phyloP scores from a whole-genome alignment of 2,888 invertebrate genomes.

The Ferdinandea cuprea region DNA sequence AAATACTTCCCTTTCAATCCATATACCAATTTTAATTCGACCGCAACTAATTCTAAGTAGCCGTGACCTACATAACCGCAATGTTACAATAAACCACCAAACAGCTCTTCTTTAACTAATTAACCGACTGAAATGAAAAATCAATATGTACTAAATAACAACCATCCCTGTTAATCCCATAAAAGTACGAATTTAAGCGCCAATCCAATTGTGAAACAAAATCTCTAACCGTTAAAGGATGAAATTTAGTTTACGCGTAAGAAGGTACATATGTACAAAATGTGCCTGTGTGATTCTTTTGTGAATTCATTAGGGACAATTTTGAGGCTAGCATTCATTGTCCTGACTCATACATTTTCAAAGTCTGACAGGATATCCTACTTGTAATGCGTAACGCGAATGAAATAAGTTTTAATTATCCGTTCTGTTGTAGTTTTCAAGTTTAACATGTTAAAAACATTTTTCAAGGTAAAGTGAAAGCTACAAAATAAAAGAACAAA shows the following conservation, averaged over 20 bases:
- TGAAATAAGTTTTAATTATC: conserved; percentile 21
- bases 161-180: conserved; percentile 16
- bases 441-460: background rate
- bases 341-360: background rate
- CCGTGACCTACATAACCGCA: background rate
- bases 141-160: conserved; percentile 21
- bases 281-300: background rate
- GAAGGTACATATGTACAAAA: background rate
- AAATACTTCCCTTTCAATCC: no score
- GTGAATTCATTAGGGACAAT: background rate
- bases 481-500: background rate
- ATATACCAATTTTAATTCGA: background rate
- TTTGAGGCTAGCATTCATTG: background rate
- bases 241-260: background rate
- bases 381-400: background rate
- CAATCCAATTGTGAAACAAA: conserved; percentile 25
- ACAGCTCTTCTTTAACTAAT: conserved; percentile 3
- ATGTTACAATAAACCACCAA: background rate
- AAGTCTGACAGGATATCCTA: conserved; percentile 21
- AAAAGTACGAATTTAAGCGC: background rate
- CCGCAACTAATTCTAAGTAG: background rate
- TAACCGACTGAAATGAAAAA: conserved; percentile 30
- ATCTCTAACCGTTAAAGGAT: conserved; percentile 15
- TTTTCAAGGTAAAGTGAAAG: background rate
- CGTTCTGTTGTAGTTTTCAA: background rate